Evolutionary conservation across 2,888 invertebrate genomes (phyloP), one percentile per base, ranked within the genome.

Genomic region (Diadegma fenestrale): DNA sequence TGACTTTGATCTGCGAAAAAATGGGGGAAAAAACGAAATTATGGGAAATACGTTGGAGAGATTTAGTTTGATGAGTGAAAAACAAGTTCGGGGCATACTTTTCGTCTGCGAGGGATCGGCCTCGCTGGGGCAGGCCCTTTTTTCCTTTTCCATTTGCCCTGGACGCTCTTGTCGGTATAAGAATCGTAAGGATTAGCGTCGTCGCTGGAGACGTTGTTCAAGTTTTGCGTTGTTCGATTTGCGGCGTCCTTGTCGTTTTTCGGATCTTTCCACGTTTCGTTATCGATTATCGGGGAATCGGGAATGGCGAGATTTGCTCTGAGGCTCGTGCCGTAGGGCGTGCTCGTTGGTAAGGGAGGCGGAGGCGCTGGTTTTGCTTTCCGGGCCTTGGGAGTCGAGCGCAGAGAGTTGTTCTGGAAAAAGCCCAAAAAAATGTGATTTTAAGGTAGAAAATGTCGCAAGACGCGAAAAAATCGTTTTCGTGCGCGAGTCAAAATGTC

Each of bases 121-220:
- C 97, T 94, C 0, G 97, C 96, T 0, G 98, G 98, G 0, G 98
- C 98, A 0, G 97, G 97, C 0, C 97, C 97, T 91, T 98, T 98
- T 88, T 96, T 95, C 73, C 96, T 95, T 86, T 97, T 97, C 95
- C 96, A 96, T 91, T 96, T 96, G 22, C 96, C 97, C 85, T 95
- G 95, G 17, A 95, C 94, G 85, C 96, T 96, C 92, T 96, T 96
- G 88, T 96, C 95, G 6, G 94, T 92, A 19, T 89, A 90, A 58
- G 86, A 79, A 43, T 86, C 88, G 71, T 89, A 88, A 7, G 77
- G 37, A 26, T 84, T 79, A 19, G 73, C 54, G 22, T 88, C 88
- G 30, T 71, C 78, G 33, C 90, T 66, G 3, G 88, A 80, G 6
- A 86, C 26, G 14, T 79, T 78, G 19, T 87, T 82, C 82, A 91